Conservation (phyloP, 2,113 vertebrate genomes). For the Etheostoma spectabile region DNA sequence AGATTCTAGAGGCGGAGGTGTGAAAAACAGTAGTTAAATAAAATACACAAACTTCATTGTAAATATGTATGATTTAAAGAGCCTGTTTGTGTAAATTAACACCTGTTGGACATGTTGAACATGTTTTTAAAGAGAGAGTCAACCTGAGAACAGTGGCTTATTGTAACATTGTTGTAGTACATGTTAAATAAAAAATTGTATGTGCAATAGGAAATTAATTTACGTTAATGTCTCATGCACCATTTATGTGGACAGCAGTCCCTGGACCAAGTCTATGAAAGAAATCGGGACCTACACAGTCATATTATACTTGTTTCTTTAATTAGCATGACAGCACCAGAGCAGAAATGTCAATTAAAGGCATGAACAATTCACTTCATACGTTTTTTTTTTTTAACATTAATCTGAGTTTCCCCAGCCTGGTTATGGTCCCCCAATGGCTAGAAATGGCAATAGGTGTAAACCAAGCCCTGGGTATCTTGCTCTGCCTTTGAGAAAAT, state of each 20-base stretch:
- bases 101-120: not conserved
- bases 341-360: slow-evolving; percentile 41
- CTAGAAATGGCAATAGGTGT: too few relatives aligned
- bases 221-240: not conserved
- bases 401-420: too few relatives aligned
- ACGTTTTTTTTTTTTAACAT: too few relatives aligned
- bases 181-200: not conserved
- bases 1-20: not conserved
- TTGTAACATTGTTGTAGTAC: not conserved
- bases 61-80: not conserved
- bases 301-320: slow-evolving; percentile 12
- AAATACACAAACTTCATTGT: not conserved
- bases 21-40: not conserved
- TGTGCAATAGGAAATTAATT: not conserved
- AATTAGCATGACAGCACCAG: slow-evolving; percentile 52
- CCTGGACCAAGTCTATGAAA: slow-evolving; percentile 12
- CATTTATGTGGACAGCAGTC: not conserved
- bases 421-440: too few relatives aligned
- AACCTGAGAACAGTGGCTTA: not conserved
- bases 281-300: slow-evolving; percentile 17
- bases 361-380: too few relatives aligned
- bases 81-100: not conserved
- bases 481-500: too few relatives aligned
- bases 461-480: too few relatives aligned
- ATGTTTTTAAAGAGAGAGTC: not conserved